phyloP scores from a whole-genome alignment of 2,797 vertebrate genomes.

The Megaceryle alcyon region DNA sequence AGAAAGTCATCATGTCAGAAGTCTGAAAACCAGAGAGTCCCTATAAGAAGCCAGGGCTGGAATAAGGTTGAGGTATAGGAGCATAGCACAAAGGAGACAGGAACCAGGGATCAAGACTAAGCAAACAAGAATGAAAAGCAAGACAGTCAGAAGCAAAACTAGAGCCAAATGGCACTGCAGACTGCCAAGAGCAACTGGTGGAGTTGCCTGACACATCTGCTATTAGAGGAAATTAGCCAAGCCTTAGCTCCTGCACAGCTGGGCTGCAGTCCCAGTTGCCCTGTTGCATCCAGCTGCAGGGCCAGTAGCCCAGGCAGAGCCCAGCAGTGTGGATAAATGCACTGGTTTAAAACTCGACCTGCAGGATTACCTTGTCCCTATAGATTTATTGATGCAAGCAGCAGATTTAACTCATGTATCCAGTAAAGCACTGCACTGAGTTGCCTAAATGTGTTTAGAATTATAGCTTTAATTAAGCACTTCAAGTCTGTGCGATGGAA shows the following conservation, averaged over 20 bases:
- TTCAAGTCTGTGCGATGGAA: neutral
- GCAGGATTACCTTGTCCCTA: neutral
- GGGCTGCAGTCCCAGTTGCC: conserved; percentile 29
- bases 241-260: conserved; percentile 52
- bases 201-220: conserved; percentile 66
- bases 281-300: conserved; percentile 54
- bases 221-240: conserved; percentile 54
- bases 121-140: conserved; percentile 59
- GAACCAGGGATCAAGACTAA: conserved; percentile 51
- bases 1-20: neutral
- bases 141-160: conserved; percentile 48
- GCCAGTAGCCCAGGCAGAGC: conserved; percentile 33
- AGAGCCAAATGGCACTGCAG: conserved; percentile 49
- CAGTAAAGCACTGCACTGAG: neutral
- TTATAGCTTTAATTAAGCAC: conserved; percentile 22
- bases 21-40: neutral
- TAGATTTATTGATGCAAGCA: neutral
- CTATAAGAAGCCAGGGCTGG: neutral
- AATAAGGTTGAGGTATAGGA: conserved; percentile 19
- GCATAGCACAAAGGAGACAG: neutral
- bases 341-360: neutral
- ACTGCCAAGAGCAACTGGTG: conserved; percentile 64
- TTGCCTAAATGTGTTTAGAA: neutral
- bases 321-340: neutral
- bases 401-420: neutral